Percentiles rank a stretch among this genome's conserved stretches.
Evolutionary conservation across 2,113 vertebrate genomes (phyloP).

Genomic region (Nestor notabilis): DNA sequence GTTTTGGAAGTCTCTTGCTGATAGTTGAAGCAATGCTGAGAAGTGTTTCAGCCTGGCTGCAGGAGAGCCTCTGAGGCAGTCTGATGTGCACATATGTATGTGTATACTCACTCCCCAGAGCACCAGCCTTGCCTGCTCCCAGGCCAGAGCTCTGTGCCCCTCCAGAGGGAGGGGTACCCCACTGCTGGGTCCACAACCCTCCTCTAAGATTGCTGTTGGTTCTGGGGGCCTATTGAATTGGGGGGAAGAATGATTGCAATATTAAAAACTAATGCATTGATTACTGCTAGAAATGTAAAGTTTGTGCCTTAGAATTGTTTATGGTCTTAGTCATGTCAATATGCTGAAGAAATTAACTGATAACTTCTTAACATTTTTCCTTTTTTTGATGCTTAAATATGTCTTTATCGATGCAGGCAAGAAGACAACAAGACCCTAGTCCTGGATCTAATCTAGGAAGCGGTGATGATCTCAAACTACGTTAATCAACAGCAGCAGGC

Average conservation of each 20-base stretch:
- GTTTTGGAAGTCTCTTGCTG: background rate
- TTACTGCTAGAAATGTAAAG: background rate
- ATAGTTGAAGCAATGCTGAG: accelerated
- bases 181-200: background rate
- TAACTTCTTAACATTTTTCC: background rate
- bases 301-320: background rate
- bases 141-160: background rate
- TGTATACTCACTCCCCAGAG: background rate
- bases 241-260: background rate
- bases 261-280: background rate
- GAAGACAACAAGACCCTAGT: constrained; percentile 97
- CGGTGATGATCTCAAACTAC: constrained; percentile 94
- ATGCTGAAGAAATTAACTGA: background rate
- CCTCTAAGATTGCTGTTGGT: accelerated
- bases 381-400: background rate
- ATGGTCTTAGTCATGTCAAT: background rate
- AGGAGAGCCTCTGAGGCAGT: background rate
- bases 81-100: accelerated
- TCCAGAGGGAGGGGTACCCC: background rate
- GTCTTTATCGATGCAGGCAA: constrained; percentile 81
- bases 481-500: constrained; percentile 72
- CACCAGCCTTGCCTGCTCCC: background rate
- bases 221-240: accelerated
- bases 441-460: constrained; percentile 92
- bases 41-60: background rate